Evolutionary conservation across 2,797 vertebrate species (phyloP).

Genomic region (Etheostoma nigrum): DNA sequence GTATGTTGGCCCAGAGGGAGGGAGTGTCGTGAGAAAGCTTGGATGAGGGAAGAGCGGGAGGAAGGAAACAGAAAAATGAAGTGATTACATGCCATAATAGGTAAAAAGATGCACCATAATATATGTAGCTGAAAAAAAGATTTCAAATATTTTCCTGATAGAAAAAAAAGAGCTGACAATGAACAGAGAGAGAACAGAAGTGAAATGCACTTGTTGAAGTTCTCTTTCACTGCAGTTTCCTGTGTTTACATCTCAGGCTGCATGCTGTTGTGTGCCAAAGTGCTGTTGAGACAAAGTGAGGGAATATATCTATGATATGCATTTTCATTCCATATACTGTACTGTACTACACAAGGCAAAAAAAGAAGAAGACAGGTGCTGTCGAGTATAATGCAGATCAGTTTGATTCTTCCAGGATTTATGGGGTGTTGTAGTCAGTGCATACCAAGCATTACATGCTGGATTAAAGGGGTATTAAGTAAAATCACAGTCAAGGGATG

Average conservation of each 20-base stretch:
- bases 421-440: constrained; percentile 9
- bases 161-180: neutral
- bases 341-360: neutral
- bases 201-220: constrained; percentile 15
- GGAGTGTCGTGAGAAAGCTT: constrained; percentile 27
- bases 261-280: constrained; percentile 13
- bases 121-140: constrained; percentile 16
- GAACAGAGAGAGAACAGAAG: constrained; percentile 1
- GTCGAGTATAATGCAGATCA: neutral
- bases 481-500: neutral
- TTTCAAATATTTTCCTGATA: neutral
- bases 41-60: constrained; percentile 3
- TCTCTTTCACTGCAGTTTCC: constrained; percentile 25
- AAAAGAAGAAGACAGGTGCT: neutral
- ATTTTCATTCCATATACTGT: constrained; percentile 1
- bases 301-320: constrained; percentile 16
- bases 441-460: neutral
- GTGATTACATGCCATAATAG: neutral
- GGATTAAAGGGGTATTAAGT: neutral
- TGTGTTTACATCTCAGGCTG: constrained; percentile 60
- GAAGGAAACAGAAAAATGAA: constrained; percentile 19
- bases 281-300: constrained; percentile 38
- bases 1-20: constrained; percentile 23
- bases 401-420: neutral
- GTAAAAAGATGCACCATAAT: neutral